Conservation (phyloP, 1,140 invertebrate species). For the Tetragnatha versicolor region DNA sequence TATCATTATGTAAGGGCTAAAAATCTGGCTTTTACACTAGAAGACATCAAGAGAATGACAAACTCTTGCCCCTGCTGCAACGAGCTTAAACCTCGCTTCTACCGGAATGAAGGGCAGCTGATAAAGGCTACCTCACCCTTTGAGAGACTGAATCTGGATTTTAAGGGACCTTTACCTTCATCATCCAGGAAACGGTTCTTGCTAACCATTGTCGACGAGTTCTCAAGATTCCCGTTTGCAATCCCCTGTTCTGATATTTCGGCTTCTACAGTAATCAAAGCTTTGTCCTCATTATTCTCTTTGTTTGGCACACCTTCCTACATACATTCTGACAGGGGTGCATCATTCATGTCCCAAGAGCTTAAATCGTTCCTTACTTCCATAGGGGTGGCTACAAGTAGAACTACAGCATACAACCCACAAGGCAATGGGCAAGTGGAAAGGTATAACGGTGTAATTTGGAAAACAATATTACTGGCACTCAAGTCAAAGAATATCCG, state of each 20-base stretch:
- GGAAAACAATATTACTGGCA: constrained; percentile 55
- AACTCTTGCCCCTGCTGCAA: background rate
- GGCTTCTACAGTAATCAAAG: constrained; percentile 57
- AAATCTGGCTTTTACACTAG: constrained; percentile 56
- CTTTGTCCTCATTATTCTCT: constrained; percentile 55
- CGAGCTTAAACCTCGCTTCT: background rate
- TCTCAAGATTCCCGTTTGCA: constrained; percentile 61
- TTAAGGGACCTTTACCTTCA: constrained; percentile 60
- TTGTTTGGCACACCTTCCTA: constrained; percentile 56
- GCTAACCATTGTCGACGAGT: constrained; percentile 61
- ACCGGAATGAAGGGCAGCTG: background rate
- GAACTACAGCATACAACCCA: constrained; percentile 54
- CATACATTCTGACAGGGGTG: constrained; percentile 58
- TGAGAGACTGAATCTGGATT: constrained; percentile 56
- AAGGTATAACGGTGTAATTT: constrained; percentile 56
- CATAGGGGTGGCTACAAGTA: constrained; percentile 49
- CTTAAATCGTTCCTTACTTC: constrained; percentile 48
- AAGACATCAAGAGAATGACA: constrained; percentile 32
- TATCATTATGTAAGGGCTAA: constrained; percentile 55
- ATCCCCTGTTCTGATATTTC: constrained; percentile 58
- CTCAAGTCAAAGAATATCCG: constrained; percentile 29
- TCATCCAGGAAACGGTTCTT: constrained; percentile 58
- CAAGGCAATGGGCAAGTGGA: constrained; percentile 54
- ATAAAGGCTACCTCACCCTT: constrained; percentile 3
- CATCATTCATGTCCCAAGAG: constrained; percentile 57